Evolutionary conservation across 1,140 invertebrate species (phyloP).

Genomic region (Diachasmimorpha longicaudata): DNA sequence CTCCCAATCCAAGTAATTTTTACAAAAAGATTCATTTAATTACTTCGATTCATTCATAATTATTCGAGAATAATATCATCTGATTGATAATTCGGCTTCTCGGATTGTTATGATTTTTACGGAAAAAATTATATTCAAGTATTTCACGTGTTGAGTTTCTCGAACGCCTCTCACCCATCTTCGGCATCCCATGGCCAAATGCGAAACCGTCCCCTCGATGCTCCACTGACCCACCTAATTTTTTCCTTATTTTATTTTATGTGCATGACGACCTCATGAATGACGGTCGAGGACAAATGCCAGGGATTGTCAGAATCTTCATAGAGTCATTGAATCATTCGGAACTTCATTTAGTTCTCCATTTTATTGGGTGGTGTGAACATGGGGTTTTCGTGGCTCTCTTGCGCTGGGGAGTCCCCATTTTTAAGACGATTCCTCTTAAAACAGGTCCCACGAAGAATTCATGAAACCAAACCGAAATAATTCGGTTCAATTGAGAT

Average conservation of each 20-base stretch:
- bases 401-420: neutral
- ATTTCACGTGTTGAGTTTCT: neutral
- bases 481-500: too few relatives aligned
- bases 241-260: neutral
- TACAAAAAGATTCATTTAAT: too few relatives aligned
- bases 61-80: too few relatives aligned
- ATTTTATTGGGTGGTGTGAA: neutral
- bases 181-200: neutral
- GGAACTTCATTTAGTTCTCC: neutral
- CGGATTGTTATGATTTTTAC: too few relatives aligned
- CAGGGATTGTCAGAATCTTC: neutral
- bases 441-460: neutral
- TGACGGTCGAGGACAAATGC: neutral
- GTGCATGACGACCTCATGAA: neutral
- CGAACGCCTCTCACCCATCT: neutral
- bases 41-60: too few relatives aligned
- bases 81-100: too few relatives aligned
- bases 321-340: neutral
- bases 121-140: neutral
- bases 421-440: neutral
- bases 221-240: constrained; percentile 7
- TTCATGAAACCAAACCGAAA: too few relatives aligned
- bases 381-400: neutral
- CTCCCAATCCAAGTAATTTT: too few relatives aligned
- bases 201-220: neutral